These are phyloP conservation scores for Icerya purchasi DNA, from an alignment of 2,888 invertebrate genomes.

Conservation along the genomic window DNA sequence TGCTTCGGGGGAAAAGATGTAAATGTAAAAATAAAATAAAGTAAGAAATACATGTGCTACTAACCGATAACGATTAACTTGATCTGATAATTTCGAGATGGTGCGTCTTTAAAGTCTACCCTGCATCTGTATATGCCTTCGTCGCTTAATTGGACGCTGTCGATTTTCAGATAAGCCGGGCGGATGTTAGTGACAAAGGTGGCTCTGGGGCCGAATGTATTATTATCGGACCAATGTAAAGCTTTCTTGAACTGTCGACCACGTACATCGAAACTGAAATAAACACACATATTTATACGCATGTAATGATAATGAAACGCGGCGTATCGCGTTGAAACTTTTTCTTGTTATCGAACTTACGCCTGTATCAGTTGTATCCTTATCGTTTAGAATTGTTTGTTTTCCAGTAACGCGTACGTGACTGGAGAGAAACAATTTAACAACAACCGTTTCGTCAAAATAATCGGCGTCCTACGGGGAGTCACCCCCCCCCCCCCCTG, in stretches of 20 bases:
- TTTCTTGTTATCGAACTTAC: no score
- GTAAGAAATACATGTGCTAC: no score
- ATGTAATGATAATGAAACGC: neutral
- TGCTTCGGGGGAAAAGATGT: no score
- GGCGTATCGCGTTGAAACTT: no score
- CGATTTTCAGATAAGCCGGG: constrained; percentile 29
- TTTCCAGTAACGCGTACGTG: no score
- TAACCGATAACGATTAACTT: constrained; percentile 34
- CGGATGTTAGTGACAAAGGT: constrained; percentile 28
- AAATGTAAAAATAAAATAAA: no score
- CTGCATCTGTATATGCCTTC: constrained; percentile 30
- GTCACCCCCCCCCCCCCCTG: no score
- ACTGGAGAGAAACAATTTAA: no score
- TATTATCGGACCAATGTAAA: constrained; percentile 29
- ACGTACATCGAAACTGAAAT: constrained; percentile 28
- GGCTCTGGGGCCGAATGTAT: constrained; percentile 29
- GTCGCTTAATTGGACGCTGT: constrained; percentile 26
- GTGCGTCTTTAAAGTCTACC: constrained; percentile 33
- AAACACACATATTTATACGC: neutral
- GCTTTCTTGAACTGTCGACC: constrained; percentile 28
- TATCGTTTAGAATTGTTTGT: no score
- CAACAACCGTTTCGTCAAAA: no score
- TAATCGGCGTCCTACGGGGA: no score
- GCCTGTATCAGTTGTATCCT: no score
- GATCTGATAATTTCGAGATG: constrained; percentile 33